phyloP scores from a whole-genome alignment of 2,113 vertebrate genomes.

The Chionis minor region DNA sequence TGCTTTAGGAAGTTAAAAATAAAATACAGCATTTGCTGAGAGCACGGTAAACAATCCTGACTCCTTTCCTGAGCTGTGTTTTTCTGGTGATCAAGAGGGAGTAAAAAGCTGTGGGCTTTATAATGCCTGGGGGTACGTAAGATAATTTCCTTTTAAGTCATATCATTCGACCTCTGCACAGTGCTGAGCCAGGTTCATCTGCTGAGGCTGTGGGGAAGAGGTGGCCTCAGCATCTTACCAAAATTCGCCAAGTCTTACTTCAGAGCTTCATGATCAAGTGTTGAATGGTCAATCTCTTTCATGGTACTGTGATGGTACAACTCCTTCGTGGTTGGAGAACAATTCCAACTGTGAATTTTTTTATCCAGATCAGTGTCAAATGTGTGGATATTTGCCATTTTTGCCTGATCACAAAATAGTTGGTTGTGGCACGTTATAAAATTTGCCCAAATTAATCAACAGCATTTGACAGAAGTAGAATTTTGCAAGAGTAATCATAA shows the following conservation, averaged over 20 bases:
- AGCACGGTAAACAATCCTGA: rapidly evolving
- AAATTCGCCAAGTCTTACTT: rapidly evolving
- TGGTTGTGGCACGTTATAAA: not conserved
- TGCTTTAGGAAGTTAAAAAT: not conserved
- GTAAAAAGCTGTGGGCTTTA: not conserved
- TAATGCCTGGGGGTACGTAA: not conserved
- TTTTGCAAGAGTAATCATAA: not conserved
- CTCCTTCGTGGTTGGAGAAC: not conserved
- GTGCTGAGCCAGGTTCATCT: not conserved
- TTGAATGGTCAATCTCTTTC: not conserved
- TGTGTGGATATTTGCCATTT: not conserved
- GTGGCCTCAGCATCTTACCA: not conserved
- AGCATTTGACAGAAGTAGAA: not conserved
- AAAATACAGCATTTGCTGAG: not conserved
- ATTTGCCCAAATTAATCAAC: not conserved
- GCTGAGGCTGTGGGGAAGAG: not conserved
- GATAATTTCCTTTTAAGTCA: not conserved
- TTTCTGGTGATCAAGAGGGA: not conserved
- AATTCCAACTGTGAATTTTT: not conserved
- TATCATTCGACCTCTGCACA: not conserved
- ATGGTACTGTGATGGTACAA: not conserved
- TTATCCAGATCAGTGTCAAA: not conserved
- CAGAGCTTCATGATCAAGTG: not conserved
- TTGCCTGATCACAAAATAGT: not conserved
- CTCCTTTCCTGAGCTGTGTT: not conserved